phyloP scores from a whole-genome alignment of 2,113 vertebrate genomes.

The Piprites chloris region DNA sequence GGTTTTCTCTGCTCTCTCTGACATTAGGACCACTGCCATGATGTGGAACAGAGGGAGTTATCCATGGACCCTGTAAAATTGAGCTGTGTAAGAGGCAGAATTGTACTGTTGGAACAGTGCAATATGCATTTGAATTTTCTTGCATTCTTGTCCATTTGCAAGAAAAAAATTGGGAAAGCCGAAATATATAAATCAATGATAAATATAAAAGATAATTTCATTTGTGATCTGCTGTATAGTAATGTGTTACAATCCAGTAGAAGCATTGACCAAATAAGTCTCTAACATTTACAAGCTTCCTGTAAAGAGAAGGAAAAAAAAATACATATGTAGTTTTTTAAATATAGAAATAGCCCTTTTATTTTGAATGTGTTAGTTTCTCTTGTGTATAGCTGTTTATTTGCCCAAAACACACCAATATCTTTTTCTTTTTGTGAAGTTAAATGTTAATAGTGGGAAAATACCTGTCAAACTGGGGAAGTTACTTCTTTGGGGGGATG shows the following conservation, averaged over 20 bases:
- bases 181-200: background rate
- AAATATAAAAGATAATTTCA: background rate
- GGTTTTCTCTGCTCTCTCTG: background rate
- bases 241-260: background rate
- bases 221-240: conserved; percentile 24
- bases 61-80: background rate
- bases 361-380: background rate
- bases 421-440: background rate
- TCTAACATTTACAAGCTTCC: conserved; percentile 37
- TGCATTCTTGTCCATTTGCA: background rate
- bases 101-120: background rate
- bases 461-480: conserved; percentile 30
- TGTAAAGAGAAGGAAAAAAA: background rate
- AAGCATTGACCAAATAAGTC: background rate
- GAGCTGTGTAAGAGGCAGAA: background rate
- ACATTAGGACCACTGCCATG: background rate
- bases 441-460: conserved; percentile 23
- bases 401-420: background rate
- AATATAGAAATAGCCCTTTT: background rate
- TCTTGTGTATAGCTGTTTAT: background rate
- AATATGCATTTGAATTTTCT: conserved; percentile 18
- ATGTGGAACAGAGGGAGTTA: background rate
- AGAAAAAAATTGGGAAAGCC: background rate
- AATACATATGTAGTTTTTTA: background rate
- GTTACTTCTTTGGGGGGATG: background rate